These are phyloP conservation scores for Dolichotis patagonum DNA, from an alignment of 2,113 vertebrate species.

Conservation along the genomic window DNA sequence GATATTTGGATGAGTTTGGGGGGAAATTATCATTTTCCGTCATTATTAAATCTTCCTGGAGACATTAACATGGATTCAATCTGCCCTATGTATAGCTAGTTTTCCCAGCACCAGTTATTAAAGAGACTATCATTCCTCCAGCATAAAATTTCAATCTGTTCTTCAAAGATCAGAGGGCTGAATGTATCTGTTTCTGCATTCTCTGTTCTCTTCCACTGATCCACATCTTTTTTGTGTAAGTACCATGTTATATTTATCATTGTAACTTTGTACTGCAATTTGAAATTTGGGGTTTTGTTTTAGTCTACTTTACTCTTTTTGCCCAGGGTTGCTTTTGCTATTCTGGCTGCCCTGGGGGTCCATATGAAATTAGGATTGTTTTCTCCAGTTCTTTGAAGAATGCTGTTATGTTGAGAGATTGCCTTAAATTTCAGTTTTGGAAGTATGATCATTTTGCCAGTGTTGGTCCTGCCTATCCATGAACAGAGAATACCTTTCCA, in stretches of 20 bases:
- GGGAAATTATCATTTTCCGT: neutral
- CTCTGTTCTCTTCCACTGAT: neutral
- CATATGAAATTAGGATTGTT: neutral
- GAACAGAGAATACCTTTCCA: neutral
- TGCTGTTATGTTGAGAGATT: too few relatives aligned
- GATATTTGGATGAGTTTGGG: neutral
- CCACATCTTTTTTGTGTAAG: neutral
- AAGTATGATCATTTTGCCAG: neutral
- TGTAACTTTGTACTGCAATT: neutral
- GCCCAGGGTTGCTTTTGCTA: neutral
- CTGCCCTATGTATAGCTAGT: neutral
- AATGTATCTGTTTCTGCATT: neutral
- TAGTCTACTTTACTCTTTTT: neutral
- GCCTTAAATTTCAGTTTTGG: neutral
- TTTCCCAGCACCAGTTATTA: neutral
- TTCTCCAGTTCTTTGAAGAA: neutral
- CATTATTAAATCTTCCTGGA: neutral
- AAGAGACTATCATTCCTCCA: neutral
- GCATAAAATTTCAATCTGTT: neutral
- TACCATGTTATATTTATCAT: neutral
- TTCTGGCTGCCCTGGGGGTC: neutral
- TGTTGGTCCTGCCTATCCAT: neutral
- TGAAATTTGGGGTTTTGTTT: neutral
- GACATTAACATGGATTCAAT: neutral
- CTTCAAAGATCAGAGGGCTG: neutral